Evolutionary conservation across 2,888 invertebrate genomes (phyloP).

Genomic region (Sesamia inferens): DNA sequence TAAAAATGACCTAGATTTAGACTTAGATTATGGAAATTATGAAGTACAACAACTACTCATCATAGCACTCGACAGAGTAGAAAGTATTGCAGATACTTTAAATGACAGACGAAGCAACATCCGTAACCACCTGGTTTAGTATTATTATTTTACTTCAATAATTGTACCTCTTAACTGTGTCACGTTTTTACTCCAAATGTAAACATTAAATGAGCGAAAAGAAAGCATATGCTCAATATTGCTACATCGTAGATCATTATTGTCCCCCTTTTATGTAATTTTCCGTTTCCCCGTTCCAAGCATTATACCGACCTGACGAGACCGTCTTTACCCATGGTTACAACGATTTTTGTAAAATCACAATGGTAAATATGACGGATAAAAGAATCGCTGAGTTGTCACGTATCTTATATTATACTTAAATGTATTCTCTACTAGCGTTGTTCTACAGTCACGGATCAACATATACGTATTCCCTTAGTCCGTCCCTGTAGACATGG

Average conservation of each 20-base stretch:
- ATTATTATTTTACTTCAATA: conserved; percentile 7
- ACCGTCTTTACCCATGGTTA: conserved; percentile 10
- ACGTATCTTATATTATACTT: background rate
- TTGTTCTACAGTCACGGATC: background rate
- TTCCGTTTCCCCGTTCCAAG: conserved; percentile 40
- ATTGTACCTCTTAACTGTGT: conserved; percentile 10
- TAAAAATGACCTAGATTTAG: conserved; percentile 9
- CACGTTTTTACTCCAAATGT: conserved; percentile 23
- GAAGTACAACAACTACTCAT: conserved; percentile 14
- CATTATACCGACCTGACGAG: conserved; percentile 31
- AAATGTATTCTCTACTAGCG: too few species aligned
- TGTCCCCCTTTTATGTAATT: conserved; percentile 50
- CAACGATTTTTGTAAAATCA: conserved; percentile 15
- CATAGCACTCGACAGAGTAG: conserved; percentile 1
- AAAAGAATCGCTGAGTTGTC: background rate
- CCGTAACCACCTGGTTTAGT: background rate
- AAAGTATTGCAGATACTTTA: conserved; percentile 16
- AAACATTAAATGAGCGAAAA: conserved; percentile 21
- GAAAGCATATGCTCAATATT: conserved; percentile 17
- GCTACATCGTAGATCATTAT: conserved; percentile 53
- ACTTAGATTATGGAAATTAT: conserved; percentile 13
- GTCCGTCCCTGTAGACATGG: conserved; percentile 75
- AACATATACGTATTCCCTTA: conserved; percentile 49
- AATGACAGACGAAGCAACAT: background rate
- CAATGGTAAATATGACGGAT: background rate